These are phyloP conservation scores for Heliconius erato DNA, from an alignment of 2,888 invertebrate genomes.

Conservation along the genomic window DNA sequence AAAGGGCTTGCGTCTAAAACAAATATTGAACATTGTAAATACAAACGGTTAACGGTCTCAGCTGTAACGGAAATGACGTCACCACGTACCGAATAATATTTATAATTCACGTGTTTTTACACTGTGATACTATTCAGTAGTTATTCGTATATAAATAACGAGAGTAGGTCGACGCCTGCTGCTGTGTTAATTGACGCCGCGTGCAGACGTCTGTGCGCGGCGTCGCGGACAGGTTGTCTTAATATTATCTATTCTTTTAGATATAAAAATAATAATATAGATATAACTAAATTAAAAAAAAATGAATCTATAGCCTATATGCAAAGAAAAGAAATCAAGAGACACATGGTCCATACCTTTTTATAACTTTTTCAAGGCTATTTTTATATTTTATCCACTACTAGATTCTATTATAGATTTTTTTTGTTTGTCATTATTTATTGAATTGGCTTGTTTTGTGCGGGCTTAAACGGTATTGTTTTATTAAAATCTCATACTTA, in stretches of 20 bases:
- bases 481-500: not conserved
- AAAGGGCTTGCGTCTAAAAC: slow-evolving; percentile 10
- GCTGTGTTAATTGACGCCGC: slow-evolving; percentile 25
- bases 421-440: too few species aligned
- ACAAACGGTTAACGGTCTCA: slow-evolving; percentile 28
- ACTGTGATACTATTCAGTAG: slow-evolving; percentile 38
- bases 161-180: slow-evolving; percentile 44
- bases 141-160: slow-evolving; percentile 43
- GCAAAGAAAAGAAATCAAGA: not conserved
- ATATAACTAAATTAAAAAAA: not conserved
- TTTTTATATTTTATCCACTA: not conserved
- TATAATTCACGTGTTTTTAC: slow-evolving; percentile 46
- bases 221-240: slow-evolving; percentile 16
- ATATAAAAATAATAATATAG: not conserved
- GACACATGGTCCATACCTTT: not conserved
- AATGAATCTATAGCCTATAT: not conserved
- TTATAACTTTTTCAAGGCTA: too few species aligned
- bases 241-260: not conserved
- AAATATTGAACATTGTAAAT: slow-evolving; percentile 32
- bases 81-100: slow-evolving; percentile 38
- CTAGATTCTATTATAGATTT: too few species aligned
- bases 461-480: too few species aligned
- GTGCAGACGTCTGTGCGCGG: slow-evolving; percentile 28
- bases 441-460: too few species aligned
- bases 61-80: slow-evolving; percentile 42